Evolutionary conservation across 2,113 vertebrate genomes (phyloP).

Genomic region (Prinia subflava): DNA sequence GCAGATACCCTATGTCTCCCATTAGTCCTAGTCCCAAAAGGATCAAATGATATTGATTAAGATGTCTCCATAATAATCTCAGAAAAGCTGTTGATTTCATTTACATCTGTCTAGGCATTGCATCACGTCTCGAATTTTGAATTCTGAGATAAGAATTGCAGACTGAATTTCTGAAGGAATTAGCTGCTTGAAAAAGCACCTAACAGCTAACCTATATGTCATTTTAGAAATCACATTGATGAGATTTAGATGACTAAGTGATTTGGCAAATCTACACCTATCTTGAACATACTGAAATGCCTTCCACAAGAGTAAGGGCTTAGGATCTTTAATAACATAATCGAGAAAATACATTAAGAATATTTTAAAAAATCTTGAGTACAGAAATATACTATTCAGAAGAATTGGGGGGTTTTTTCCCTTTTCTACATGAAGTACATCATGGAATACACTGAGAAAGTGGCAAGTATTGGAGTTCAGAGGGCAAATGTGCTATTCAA

Average conservation of each 20-base stretch:
- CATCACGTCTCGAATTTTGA: background rate
- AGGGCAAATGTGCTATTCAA: background rate
- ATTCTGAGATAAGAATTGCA: background rate
- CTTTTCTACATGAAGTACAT: background rate
- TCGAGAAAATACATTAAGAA: background rate
- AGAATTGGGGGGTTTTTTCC: background rate
- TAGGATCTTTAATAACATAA: background rate
- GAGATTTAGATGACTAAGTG: background rate
- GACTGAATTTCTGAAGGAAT: background rate
- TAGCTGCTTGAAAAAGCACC: background rate
- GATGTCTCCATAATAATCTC: background rate
- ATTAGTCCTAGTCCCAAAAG: background rate
- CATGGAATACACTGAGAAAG: rapidly evolving
- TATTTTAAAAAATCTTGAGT: background rate
- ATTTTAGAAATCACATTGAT: background rate
- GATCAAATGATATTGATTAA: background rate
- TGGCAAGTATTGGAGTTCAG: background rate
- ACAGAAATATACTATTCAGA: background rate
- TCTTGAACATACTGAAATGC: background rate
- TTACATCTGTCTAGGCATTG: background rate
- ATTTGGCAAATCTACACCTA: background rate
- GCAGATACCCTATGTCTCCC: background rate
- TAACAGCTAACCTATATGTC: background rate
- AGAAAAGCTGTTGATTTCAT: background rate
- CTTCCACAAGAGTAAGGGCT: background rate